A percentile compares a stretch with the other conserved stretches of the same genome.
Evolutionary conservation across 2,113 vertebrate genomes (phyloP).

Genomic region (Mastomys coucha): DNA sequence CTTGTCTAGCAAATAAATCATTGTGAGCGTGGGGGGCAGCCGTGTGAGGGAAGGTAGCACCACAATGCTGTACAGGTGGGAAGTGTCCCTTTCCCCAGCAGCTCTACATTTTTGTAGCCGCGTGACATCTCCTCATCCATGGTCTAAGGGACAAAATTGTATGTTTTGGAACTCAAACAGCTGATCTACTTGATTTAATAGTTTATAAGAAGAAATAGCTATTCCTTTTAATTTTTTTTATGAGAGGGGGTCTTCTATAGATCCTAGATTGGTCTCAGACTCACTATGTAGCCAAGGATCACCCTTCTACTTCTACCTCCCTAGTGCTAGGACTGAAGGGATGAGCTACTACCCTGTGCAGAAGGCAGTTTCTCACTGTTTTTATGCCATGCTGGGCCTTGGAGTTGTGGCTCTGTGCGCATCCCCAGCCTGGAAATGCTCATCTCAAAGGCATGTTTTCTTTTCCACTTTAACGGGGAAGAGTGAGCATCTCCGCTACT

Average conservation of each 20-base stretch:
- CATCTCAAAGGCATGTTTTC: background rate
- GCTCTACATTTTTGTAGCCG: too few species aligned
- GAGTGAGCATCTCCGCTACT: background rate
- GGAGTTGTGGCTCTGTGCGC: background rate
- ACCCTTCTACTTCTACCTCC: background rate
- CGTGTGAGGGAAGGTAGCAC: background rate
- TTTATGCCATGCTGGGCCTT: background rate
- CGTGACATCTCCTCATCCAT: background rate
- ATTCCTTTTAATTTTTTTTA: background rate
- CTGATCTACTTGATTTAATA: background rate
- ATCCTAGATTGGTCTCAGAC: background rate
- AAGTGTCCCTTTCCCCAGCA: background rate
- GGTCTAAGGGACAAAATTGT: background rate
- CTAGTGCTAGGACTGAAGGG: background rate
- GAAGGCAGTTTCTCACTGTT: too few species aligned
- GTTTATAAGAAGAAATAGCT: slow-evolving; percentile 14
- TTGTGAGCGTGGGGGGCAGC: background rate
- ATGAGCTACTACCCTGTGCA: background rate
- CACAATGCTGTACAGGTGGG: accelerated
- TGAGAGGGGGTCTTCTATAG: background rate
- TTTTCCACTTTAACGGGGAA: background rate
- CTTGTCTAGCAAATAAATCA: background rate
- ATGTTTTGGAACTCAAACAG: background rate
- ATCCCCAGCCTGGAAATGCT: background rate
- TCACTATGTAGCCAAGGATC: background rate